phyloP scores from a whole-genome alignment of 2,888 invertebrate genomes.

The Autographa pulchrina region DNA sequence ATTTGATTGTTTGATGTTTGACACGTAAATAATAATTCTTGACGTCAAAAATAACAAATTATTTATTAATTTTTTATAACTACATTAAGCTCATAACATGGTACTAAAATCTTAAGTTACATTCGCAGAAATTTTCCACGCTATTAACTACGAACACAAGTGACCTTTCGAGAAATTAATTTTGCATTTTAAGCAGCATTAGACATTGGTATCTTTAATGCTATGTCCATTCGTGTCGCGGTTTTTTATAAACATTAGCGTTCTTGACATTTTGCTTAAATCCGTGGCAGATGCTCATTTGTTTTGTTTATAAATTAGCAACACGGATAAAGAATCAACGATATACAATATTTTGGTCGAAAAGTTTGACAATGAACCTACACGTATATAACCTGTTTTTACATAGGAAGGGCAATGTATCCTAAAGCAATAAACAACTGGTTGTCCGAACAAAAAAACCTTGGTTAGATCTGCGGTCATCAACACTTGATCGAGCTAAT shows the following conservation, averaged over 20 bases:
- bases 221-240: slow-evolving; percentile 41
- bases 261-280: slow-evolving; percentile 59
- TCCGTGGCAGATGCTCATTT: slow-evolving; percentile 45
- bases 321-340: slow-evolving; percentile 17
- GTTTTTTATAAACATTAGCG: slow-evolving; percentile 55
- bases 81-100: slow-evolving; percentile 9
- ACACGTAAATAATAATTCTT: slow-evolving; percentile 5
- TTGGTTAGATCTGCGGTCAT: neutral
- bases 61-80: slow-evolving; percentile 9
- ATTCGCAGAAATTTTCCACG: slow-evolving; percentile 59
- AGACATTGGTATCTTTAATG: slow-evolving; percentile 58
- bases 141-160: slow-evolving; percentile 32
- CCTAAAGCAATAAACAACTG: neutral
- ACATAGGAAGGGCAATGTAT: slow-evolving; percentile 19
- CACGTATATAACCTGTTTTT: slow-evolving; percentile 16
- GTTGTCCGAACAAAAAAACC: neutral
- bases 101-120: slow-evolving; percentile 11
- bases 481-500: slow-evolving; percentile 6
- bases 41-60: slow-evolving; percentile 8
- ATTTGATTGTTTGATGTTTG: neutral
- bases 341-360: neutral
- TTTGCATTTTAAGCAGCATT: slow-evolving; percentile 56
- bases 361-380: slow-evolving; percentile 6
- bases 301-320: slow-evolving; percentile 44
- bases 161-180: slow-evolving; percentile 68